A percentile compares a stretch with the other conserved stretches of the same genome.
Conservation (phyloP, 1,140 invertebrate genomes). For the Pogonomyrmex barbatus region DNA sequence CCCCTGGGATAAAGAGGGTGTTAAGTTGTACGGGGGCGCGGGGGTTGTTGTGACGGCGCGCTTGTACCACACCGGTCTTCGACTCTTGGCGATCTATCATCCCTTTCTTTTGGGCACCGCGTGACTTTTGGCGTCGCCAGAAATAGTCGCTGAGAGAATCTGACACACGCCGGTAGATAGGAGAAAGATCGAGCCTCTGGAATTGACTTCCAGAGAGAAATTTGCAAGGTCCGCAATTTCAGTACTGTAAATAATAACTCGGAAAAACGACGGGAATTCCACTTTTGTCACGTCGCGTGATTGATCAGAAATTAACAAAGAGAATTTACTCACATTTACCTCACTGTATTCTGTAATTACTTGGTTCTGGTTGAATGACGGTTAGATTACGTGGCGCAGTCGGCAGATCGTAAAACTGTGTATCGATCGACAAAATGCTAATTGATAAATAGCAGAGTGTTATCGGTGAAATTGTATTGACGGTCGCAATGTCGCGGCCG, state of each 20-base stretch:
- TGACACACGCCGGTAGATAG: neutral
- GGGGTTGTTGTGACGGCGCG: slow-evolving; percentile 83
- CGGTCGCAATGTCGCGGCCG: neutral
- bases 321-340: too few species aligned
- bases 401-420: slow-evolving; percentile 1
- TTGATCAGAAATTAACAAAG: neutral
- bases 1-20: slow-evolving; percentile 81
- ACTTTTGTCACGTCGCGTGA: neutral
- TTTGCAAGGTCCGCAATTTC: neutral
- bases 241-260: too few species aligned
- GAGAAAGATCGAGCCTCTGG: neutral
- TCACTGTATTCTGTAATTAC: neutral
- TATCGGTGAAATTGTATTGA: slow-evolving; percentile 28
- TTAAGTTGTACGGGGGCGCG: slow-evolving; percentile 75
- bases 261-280: neutral
- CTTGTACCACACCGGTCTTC: slow-evolving; percentile 74
- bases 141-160: slow-evolving; percentile 42
- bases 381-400: slow-evolving; percentile 32
- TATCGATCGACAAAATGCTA: slow-evolving; percentile 35
- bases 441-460: slow-evolving; percentile 51
- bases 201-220: neutral
- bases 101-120: slow-evolving; percentile 60
- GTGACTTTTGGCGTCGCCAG: slow-evolving; percentile 61
- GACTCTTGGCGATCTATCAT: slow-evolving; percentile 79
- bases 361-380: neutral